A percentile compares a stretch with the other conserved stretches of the same genome.
Evolutionary conservation across 2,797 vertebrate genomes (phyloP).

Genomic region (Tragelaphus eurycerus): DNA sequence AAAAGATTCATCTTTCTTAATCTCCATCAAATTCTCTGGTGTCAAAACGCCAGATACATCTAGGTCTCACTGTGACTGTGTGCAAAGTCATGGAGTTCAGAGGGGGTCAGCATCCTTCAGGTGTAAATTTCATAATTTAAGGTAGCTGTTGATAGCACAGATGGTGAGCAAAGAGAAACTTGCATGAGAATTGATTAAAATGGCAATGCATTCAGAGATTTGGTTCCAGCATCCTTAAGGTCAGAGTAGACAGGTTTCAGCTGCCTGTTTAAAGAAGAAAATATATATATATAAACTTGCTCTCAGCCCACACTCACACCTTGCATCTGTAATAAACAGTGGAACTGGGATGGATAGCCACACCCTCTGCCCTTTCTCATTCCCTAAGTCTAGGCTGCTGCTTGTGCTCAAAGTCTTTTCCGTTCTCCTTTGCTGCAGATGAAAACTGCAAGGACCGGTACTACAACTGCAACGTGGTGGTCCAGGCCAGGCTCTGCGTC

Average conservation of each 20-base stretch:
- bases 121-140: neutral
- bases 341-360: accelerated
- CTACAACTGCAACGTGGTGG: slow-evolving; percentile 98
- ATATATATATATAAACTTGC: neutral
- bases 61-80: neutral
- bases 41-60: neutral
- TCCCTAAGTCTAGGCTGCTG: accelerated
- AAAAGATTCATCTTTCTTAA: neutral
- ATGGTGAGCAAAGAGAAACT: neutral
- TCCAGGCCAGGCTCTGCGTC: slow-evolving; percentile 96
- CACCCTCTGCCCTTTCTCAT: accelerated
- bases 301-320: neutral
- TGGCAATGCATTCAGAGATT: neutral
- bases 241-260: neutral
- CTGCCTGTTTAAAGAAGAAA: neutral
- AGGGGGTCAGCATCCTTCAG: neutral
- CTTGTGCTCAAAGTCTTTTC: neutral
- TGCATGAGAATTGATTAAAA: neutral
- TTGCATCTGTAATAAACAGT: too few species aligned
- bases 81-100: neutral
- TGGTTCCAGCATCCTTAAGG: neutral
- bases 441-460: slow-evolving; percentile 95
- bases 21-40: neutral
- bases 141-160: neutral
- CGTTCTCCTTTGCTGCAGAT: slow-evolving; percentile 82